Percentiles rank a stretch among this genome's conserved stretches.
phyloP scores from a whole-genome alignment of 2,113 vertebrate genomes.

The Gymnobelideus leadbeateri region DNA sequence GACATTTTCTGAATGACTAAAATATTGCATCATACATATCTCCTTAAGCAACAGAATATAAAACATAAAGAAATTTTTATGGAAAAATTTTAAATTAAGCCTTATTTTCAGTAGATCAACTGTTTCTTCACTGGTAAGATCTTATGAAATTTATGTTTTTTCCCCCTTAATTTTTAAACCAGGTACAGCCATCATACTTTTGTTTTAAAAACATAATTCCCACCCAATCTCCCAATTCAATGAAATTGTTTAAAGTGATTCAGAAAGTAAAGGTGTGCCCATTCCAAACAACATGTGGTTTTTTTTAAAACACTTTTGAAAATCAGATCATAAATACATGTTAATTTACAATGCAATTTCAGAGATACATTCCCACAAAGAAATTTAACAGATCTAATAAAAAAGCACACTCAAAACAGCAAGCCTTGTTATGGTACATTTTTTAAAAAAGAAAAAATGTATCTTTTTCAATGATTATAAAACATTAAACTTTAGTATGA shows the following conservation, averaged over 20 bases:
- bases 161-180: background rate
- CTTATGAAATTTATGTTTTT: background rate
- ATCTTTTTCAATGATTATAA: background rate
- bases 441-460: conserved; percentile 2
- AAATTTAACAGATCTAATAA: background rate
- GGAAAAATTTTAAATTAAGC: background rate
- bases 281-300: background rate
- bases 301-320: background rate
- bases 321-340: background rate
- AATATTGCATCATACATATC: background rate
- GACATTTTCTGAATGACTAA: conserved; percentile 11
- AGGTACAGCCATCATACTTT: background rate
- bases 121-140: background rate
- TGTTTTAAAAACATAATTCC: background rate
- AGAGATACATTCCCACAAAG: background rate
- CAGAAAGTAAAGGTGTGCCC: background rate
- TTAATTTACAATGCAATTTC: background rate
- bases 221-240: background rate
- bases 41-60: background rate
- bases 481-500: background rate
- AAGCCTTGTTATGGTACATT: background rate
- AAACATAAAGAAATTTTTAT: background rate
- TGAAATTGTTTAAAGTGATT: background rate
- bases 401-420: background rate
- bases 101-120: background rate